Conservation (phyloP, 1,140 invertebrate genomes). For the Eriocheir sinensis region DNA sequence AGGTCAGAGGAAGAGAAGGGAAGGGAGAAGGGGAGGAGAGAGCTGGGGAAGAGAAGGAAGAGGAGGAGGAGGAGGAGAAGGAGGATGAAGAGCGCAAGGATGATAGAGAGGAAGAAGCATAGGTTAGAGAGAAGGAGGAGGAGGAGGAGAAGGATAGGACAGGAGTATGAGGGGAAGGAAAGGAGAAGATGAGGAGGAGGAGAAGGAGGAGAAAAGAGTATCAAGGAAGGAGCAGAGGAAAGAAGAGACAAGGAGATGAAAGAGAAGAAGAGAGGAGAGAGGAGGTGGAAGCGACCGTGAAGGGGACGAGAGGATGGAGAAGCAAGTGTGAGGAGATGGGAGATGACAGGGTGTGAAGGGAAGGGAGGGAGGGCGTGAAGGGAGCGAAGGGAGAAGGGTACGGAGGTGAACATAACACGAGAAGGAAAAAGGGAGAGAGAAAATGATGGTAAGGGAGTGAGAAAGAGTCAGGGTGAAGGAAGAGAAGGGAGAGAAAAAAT, state of each 20-base stretch:
- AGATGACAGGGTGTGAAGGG: neutral
- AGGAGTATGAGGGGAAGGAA: no score
- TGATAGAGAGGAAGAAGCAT: no score
- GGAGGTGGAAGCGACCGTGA: neutral
- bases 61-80: neutral
- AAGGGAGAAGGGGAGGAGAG: neutral
- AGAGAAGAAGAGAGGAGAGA: neutral
- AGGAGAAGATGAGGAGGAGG: neutral
- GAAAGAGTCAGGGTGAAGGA: neutral
- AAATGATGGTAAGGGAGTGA: neutral
- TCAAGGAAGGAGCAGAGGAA: neutral
- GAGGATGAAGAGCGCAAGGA: no score
- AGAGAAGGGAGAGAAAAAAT: neutral
- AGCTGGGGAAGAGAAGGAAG: neutral
- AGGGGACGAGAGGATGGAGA: neutral
- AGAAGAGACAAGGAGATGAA: neutral
- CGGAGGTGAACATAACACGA: neutral
- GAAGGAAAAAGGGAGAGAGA: neutral
- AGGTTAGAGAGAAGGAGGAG: no score
- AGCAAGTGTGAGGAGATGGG: neutral
- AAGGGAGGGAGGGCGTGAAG: constrained; percentile 10
- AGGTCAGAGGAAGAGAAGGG: neutral
- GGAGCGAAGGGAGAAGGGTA: neutral
- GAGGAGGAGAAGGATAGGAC: no score
- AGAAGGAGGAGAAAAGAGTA: neutral